A percentile compares a stretch with the other conserved stretches of the same genome.
phyloP scores from a whole-genome alignment of 2,888 invertebrate species.

The Trichogramma evanescens region DNA sequence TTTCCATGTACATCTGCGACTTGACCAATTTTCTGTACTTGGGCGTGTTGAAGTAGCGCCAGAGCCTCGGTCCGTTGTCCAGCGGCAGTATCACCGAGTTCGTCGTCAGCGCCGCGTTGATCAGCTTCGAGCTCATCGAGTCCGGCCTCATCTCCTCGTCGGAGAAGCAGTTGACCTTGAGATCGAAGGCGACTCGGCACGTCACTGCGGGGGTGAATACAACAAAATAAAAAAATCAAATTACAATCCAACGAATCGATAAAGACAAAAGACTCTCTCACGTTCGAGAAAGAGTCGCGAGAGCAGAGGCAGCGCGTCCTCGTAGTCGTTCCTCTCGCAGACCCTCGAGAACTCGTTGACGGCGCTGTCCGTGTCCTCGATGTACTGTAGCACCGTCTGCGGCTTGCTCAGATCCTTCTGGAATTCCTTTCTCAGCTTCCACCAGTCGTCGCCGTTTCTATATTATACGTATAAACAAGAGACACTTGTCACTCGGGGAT shows the following conservation, averaged over 20 bases:
- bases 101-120: conserved; percentile 65
- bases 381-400: conserved; percentile 60
- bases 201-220: conserved; percentile 56
- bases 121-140: conserved; percentile 63
- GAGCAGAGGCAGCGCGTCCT: conserved; percentile 64
- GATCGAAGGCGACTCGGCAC: conserved; percentile 65
- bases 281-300: conserved; percentile 73
- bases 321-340: conserved; percentile 43
- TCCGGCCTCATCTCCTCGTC: conserved; percentile 52
- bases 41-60: conserved; percentile 68
- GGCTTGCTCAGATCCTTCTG: conserved; percentile 75
- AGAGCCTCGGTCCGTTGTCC: conserved; percentile 64
- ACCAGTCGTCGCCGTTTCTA: conserved; percentile 81
- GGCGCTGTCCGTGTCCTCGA: conserved; percentile 59
- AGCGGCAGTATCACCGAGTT: conserved; percentile 64
- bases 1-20: conserved; percentile 68
- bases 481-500: not conserved
- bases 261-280: conserved; percentile 45
- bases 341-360: conserved; percentile 59
- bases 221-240: not conserved
- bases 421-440: conserved; percentile 67
- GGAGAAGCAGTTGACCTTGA: conserved; percentile 62
- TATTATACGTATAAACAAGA: conserved; percentile 25
- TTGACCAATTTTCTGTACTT: conserved; percentile 61
- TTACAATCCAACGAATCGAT: not conserved